Evolutionary conservation across 2,113 vertebrate genomes (phyloP).

Genomic region (Zootoca vivipara): DNA sequence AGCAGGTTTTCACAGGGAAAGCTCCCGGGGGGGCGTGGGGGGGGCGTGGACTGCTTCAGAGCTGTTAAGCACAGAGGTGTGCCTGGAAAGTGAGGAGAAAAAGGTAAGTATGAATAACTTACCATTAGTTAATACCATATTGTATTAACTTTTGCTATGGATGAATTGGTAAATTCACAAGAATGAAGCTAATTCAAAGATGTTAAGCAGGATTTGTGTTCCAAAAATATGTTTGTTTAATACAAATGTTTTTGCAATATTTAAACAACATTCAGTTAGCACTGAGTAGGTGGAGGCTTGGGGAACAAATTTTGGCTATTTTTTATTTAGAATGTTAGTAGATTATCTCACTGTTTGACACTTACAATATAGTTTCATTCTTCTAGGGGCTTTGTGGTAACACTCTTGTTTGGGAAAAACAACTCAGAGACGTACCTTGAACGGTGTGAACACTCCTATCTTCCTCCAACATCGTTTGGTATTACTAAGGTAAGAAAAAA

Average conservation of each 20-base stretch:
- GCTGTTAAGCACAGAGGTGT: no score
- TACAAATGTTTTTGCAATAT: background rate
- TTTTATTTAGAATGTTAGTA: background rate
- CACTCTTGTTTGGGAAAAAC: conserved; percentile 96
- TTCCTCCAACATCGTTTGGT: conserved; percentile 87
- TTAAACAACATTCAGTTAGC: background rate
- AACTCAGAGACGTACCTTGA: conserved; percentile 96
- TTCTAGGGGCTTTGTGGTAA: conserved; percentile 90
- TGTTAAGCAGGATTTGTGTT: background rate
- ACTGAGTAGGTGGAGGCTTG: background rate
- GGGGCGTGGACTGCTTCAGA: no score
- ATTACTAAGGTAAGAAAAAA: conserved; percentile 86
- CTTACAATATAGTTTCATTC: conserved; percentile 26
- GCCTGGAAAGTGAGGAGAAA: no score
- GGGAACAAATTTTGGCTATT: background rate
- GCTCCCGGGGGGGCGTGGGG: no score
- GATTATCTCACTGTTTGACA: background rate
- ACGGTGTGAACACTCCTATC: conserved; percentile 93
- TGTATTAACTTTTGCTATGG: conserved; percentile 33
- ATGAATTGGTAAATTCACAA: background rate
- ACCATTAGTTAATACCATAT: background rate
- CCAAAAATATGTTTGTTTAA: background rate
- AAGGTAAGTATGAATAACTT: no score
- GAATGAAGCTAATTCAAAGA: background rate
- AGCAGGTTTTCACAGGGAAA: no score